Evolutionary conservation across 2,797 vertebrate species (phyloP), one percentile per base, ranked within the genome.

Genomic region (Phoebastria nigripes): DNA sequence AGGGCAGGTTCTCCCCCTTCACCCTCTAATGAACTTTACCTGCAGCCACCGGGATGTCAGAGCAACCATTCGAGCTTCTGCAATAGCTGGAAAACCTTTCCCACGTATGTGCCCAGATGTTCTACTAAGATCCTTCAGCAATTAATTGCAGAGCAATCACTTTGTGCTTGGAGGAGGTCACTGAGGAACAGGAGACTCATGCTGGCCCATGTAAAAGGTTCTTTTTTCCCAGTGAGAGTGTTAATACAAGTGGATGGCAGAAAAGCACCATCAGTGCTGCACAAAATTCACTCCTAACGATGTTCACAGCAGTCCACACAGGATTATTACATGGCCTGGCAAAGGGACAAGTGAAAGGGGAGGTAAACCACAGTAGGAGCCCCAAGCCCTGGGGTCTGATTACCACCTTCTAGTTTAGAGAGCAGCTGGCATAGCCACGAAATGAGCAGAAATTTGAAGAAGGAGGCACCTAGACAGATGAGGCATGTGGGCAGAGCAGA

Each of bases 401-500:
- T 6, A 15, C 13, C 21, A 8, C 41, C 44, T 51, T 44, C 31
- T 72, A 63, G 24, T 33, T 74, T 4, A 42, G 44, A 42, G 14
- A 89, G 54, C 82, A 84, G 66, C 54, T 65, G 66, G 26, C 22
- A 73, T 0, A 8, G 59, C 59, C 42, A 28, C 9, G n/a, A 66
- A 65, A 83, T 5, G 10, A 37, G 69, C 73, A 51, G 42, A 31
- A 55, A 42, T 22, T 8, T 61, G 56, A 46, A 80, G 63, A 6
- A 76, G 81, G 29, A 61, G n/a, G 28, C 25, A 78, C 52, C 33
- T 13, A 46, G 21, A 22, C 29, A 67, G 61, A 35, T 11, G 58
- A 28, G 51, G 33, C 0, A 0, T 6, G 2, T 17, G 11, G 25
- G 47, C 79, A 93, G 72, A 70, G 69, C 47, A 70, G 55, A 55